Conservation (phyloP, 1,140 invertebrate species). For the Drosophila eugracilis region DNA sequence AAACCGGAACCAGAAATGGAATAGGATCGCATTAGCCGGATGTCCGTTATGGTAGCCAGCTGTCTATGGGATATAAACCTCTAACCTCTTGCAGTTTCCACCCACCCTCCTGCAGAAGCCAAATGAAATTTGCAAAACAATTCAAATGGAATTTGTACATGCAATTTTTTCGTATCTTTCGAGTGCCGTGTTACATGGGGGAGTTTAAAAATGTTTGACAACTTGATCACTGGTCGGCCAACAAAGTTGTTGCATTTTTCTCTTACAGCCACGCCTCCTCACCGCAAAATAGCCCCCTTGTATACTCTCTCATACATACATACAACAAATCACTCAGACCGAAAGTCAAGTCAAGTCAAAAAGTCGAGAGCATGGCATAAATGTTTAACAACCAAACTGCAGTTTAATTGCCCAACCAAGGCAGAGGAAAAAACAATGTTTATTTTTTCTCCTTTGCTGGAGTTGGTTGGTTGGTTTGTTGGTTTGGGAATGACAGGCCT, state of each 20-base stretch:
- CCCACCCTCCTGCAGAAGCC: conserved; percentile 10
- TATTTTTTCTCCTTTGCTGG: conserved; percentile 27
- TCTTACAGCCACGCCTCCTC: conserved; percentile 50
- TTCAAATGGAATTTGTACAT: conserved; percentile 72
- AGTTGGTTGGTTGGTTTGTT: conserved; percentile 16
- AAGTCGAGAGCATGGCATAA: conserved; percentile 58
- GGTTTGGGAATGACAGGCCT: conserved; percentile 56
- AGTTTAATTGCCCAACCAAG: conserved; percentile 72
- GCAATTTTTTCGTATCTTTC: conserved; percentile 59
- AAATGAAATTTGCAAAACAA: conserved; percentile 77
- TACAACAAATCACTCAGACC: conserved; percentile 70
- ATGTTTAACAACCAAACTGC: conserved; percentile 76
- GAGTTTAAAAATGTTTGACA: conserved; percentile 47
- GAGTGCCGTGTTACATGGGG: conserved; percentile 20
- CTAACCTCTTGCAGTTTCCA: conserved; percentile 12
- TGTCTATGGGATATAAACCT: conserved; percentile 16
- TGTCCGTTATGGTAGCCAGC: conserved; percentile 69
- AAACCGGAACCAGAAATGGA: conserved; percentile 26
- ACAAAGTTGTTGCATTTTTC: conserved; percentile 42
- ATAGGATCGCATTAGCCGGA: conserved; percentile 71
- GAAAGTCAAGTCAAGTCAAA: conserved; percentile 48
- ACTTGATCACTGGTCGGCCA: conserved; percentile 49
- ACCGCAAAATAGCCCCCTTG: conserved; percentile 14
- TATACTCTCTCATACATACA: conserved; percentile 7
- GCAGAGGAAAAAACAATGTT: conserved; percentile 41